Base-by-base conservation (phyloP, 2,888 invertebrate genomes). In the Brachyopa scutellaris region DNA sequence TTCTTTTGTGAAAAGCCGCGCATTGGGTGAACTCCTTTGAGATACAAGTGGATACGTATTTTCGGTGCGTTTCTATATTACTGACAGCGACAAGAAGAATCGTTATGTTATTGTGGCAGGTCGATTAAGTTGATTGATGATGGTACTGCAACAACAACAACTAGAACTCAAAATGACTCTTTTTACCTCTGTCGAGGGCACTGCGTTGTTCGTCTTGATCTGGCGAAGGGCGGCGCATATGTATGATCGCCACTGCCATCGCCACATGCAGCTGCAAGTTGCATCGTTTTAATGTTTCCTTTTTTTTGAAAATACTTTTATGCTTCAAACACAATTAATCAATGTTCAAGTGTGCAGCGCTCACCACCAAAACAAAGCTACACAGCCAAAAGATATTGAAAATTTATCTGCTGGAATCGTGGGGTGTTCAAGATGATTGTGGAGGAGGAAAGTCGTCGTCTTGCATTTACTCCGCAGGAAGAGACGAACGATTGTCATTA, bases 401-500 rank as follows among this genome's bases (percentile, higher is more conserved):
- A n/a, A 45, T 70, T 47, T 66, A 72, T 67, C 26, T 17, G 38
- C 38, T 53, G 26, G 19, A 55, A 31, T 55, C 61, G 55, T 57
- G 42, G n/a, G 21, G 70, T 33, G 64, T 57, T 55, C 49, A 15
- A 55, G 55, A 70, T 49, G 55, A 72, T 70, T 77, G 82, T 55
- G 82, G 70, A 70, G 82, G 82, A 82, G 82, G 59, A 36, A 49
- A 21, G 38, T 15, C 36, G 5, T 42, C 23, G 29, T 69, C 21
- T 66, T 21, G 33, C 59, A 69, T 62, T 67, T 47, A 29, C 17
- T 45, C 26, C 21, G 29, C 33, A 62, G 45, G 55, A 67, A 77
- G 74, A 77, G 73, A 84, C 80, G 84, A 84, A 84, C 76, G 73
- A 80, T 74, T 84, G 78, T 84, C 84, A 84, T 84, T 84, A 79